phyloP scores from a whole-genome alignment of 2,888 invertebrate genomes.

The Epinotia bilunana region DNA sequence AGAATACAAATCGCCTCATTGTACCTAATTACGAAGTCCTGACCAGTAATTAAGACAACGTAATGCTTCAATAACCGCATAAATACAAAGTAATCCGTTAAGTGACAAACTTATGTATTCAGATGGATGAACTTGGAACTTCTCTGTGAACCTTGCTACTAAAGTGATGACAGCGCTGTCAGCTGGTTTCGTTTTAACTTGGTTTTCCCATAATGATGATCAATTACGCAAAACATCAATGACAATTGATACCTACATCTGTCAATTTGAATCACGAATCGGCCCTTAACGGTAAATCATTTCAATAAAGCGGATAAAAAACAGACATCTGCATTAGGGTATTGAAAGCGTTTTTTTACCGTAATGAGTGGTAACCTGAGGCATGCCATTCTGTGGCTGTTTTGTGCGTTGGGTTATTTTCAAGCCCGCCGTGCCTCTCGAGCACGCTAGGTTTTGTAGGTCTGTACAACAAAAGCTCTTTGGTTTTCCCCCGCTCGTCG shows the following conservation, averaged over 20 bases:
- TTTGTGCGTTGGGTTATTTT: slow-evolving; percentile 51
- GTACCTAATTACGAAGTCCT: not conserved
- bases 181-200: not conserved
- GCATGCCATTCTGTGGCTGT: slow-evolving; percentile 64
- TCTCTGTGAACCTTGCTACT: not conserved
- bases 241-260: slow-evolving; percentile 52
- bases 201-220: slow-evolving; percentile 12
- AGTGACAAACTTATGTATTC: slow-evolving; percentile 3
- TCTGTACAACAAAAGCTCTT: too few relatives aligned
- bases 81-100: not conserved
- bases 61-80: not conserved
- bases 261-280: slow-evolving; percentile 63
- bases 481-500: too few relatives aligned
- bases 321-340: slow-evolving; percentile 77
- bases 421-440: not conserved
- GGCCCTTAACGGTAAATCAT: slow-evolving; percentile 68
- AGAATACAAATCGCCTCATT: not conserved
- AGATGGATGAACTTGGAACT: not conserved
- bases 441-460: not conserved
- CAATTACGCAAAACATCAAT: slow-evolving; percentile 31
- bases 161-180: too few relatives aligned
- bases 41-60: slow-evolving; percentile 1
- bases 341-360: slow-evolving; percentile 72
- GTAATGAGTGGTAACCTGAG: slow-evolving; percentile 68
- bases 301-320: slow-evolving; percentile 74